Evolutionary conservation across 2,888 invertebrate species (phyloP).

Genomic region (Deladenus siricidicola): DNA sequence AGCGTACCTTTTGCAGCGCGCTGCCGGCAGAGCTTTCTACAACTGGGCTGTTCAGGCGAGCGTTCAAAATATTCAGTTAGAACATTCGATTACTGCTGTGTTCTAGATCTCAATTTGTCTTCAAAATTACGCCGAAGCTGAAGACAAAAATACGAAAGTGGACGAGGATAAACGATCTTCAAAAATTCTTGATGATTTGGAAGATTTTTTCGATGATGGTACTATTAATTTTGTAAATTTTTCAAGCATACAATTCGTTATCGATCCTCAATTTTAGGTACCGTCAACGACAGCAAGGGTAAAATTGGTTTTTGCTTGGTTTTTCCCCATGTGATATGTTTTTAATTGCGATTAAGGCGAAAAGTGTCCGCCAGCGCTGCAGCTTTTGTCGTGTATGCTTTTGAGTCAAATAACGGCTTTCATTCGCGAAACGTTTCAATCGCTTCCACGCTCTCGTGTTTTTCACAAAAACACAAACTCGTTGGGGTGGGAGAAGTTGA

Average conservation of each 20-base stretch:
- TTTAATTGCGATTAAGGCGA: conserved; percentile 60
- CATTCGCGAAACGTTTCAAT: conserved; percentile 85
- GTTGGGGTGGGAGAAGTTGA: conserved; percentile 50
- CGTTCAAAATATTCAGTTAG: conserved; percentile 18
- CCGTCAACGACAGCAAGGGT: conserved; percentile 42
- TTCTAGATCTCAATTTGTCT: conserved; percentile 6
- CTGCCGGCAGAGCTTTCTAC: conserved; percentile 92
- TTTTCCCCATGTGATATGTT: neutral
- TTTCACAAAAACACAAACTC: conserved; percentile 30
- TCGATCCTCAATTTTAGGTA: conserved; percentile 64
- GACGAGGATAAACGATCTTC: conserved; percentile 40
- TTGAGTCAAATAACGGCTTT: conserved; percentile 95
- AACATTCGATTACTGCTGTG: conserved; percentile 1
- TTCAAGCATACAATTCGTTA: too few relatives aligned
- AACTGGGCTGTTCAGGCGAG: conserved; percentile 75
- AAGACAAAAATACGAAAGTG: conserved; percentile 55
- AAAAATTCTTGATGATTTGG: conserved; percentile 61
- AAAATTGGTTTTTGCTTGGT: neutral
- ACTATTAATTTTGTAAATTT: too few relatives aligned
- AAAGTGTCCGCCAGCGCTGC: conserved; percentile 68
- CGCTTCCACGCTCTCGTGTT: conserved; percentile 55
- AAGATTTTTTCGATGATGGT: conserved; percentile 95
- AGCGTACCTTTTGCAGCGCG: conserved; percentile 68
- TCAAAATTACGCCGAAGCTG: conserved; percentile 61
- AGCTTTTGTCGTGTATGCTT: conserved; percentile 83